These are phyloP conservation scores for Thalassoma bifasciatum DNA, from an alignment of 2,113 vertebrate genomes.

Conservation along the genomic window DNA sequence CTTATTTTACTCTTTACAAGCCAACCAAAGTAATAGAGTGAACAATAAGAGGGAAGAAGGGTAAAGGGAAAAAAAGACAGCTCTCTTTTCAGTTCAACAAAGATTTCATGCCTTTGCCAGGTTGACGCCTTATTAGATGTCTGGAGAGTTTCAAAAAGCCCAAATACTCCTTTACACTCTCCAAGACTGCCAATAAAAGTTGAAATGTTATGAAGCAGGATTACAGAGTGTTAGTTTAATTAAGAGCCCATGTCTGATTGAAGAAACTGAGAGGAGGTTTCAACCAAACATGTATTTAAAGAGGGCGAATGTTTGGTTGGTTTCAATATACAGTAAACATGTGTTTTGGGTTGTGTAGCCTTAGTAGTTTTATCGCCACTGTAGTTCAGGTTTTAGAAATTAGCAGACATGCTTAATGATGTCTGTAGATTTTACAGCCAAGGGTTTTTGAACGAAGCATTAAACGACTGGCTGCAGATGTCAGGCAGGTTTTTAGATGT, in stretches of 20 bases:
- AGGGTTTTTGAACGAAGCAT: constrained; percentile 51
- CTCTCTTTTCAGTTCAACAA: background rate
- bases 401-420: constrained; percentile 70
- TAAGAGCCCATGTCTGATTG: constrained; percentile 34
- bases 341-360: constrained; percentile 40
- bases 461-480: constrained; percentile 58
- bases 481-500: constrained; percentile 45
- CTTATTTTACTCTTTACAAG: background rate
- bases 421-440: constrained; percentile 62
- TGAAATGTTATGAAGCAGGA: constrained; percentile 47
- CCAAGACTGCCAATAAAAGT: constrained; percentile 54
- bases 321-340: constrained; percentile 58
- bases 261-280: constrained; percentile 29
- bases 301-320: constrained; percentile 22
- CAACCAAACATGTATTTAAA: constrained; percentile 58
- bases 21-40: background rate
- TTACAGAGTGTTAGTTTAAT: constrained; percentile 60
- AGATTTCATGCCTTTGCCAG: constrained; percentile 14
- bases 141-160: constrained; percentile 51
- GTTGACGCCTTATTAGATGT: constrained; percentile 40
- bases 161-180: constrained; percentile 43
- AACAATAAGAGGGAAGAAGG: background rate
- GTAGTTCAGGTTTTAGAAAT: constrained; percentile 70
- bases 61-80: background rate
- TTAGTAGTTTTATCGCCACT: constrained; percentile 61